Conservation (phyloP, 2,888 invertebrate genomes). For the Mechanitis messenoides region DNA sequence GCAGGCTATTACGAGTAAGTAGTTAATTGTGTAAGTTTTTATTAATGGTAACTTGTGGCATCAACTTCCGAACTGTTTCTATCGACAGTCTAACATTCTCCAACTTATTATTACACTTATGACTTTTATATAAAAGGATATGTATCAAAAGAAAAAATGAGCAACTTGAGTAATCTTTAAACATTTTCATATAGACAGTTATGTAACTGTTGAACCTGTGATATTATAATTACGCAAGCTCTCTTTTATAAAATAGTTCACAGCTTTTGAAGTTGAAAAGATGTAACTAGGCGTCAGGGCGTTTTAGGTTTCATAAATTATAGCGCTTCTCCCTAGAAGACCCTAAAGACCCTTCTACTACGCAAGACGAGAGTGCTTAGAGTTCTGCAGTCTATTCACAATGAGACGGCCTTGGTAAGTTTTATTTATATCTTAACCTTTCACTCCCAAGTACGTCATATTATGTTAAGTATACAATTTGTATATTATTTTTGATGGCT, state of each 20-base stretch:
- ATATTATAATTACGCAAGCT: neutral
- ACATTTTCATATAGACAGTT: neutral
- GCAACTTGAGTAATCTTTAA: too few species aligned
- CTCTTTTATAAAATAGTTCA: neutral
- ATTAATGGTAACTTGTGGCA: neutral
- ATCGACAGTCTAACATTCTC: too few species aligned
- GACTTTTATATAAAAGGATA: too few species aligned
- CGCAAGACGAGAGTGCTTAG: constrained; percentile 1
- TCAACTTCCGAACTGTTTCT: too few species aligned
- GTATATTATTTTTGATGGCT: too few species aligned
- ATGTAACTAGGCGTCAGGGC: constrained; percentile 3
- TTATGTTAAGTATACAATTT: too few species aligned
- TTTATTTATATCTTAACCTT: neutral
- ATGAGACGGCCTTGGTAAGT: constrained; percentile 6
- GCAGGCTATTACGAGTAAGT: constrained; percentile 77
- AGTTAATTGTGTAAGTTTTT: neutral
- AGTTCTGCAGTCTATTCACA: neutral
- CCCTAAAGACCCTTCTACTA: neutral
- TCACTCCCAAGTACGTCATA: neutral
- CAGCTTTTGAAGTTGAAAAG: neutral
- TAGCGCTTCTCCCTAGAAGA: neutral
- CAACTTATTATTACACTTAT: too few species aligned
- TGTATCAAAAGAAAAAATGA: too few species aligned
- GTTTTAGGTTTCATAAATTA: constrained; percentile 4
- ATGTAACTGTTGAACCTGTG: neutral